Evolutionary conservation across 2,888 invertebrate genomes (phyloP).

Genomic region (Synanthedon vespiformis): DNA sequence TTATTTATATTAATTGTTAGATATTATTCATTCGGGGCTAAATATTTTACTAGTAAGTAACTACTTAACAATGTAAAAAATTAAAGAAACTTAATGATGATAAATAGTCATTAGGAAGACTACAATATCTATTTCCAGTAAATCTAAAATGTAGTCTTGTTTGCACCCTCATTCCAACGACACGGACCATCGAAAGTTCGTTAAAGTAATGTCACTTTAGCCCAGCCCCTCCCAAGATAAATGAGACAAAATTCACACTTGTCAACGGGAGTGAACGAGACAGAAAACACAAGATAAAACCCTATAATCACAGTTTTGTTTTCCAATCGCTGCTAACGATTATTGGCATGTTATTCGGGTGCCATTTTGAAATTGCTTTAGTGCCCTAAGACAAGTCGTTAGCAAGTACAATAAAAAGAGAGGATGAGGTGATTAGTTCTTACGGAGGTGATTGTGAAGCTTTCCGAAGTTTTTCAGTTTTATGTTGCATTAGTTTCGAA

Average conservation of each 20-base stretch:
- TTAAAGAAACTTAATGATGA: too few species aligned
- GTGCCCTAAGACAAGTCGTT: conserved; percentile 62
- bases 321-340: conserved; percentile 76
- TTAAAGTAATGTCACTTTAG: conserved; percentile 66
- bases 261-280: conserved; percentile 29
- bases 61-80: too few species aligned
- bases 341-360: conserved; percentile 75
- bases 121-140: too few species aligned
- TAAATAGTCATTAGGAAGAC: too few species aligned
- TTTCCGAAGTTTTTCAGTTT: conserved; percentile 5
- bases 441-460: conserved; percentile 21
- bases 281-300: conserved; percentile 44
- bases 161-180: conserved; percentile 32
- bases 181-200: conserved; percentile 64
- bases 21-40: too few species aligned
- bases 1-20: too few species aligned
- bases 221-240: conserved; percentile 44
- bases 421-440: conserved; percentile 37
- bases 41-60: too few species aligned
- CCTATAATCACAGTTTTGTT: conserved; percentile 77
- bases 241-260: conserved; percentile 30
- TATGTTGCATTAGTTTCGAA: conserved; percentile 4
- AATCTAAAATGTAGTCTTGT: conserved; percentile 1
- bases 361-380: conserved; percentile 67
- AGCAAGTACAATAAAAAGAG: conserved; percentile 57